A percentile compares a stretch with the other conserved stretches of the same genome.
These are phyloP conservation scores for Corythoichthys haematopterus DNA, from an alignment of 2,113 vertebrate species.

Conservation along the genomic window DNA sequence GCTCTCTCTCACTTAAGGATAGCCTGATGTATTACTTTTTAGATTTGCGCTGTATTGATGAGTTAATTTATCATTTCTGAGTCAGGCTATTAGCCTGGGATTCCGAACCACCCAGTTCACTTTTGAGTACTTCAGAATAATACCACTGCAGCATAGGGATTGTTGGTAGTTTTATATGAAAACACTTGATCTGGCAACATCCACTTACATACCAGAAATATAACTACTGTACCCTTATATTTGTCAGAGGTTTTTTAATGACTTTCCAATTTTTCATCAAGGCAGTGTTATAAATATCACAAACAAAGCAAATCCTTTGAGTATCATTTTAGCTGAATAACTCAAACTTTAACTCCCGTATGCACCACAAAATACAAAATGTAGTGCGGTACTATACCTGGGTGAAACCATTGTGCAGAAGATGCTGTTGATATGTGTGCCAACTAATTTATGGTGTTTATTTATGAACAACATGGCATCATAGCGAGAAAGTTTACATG, in stretches of 20 bases:
- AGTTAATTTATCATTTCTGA: constrained; percentile 36
- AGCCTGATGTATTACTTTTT: constrained; percentile 66
- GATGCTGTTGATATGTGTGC: too few relatives aligned
- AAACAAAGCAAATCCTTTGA: not conserved
- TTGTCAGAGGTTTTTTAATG: not conserved
- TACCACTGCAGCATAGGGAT: constrained; percentile 10
- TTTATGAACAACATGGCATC: too few relatives aligned
- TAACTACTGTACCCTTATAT: not conserved
- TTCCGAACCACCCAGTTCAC: constrained; percentile 37
- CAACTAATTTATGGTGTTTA: too few relatives aligned
- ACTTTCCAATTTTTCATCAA: not conserved
- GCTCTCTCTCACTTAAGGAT: constrained; percentile 50
- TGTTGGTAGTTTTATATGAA: constrained; percentile 27
- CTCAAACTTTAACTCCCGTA: too few relatives aligned
- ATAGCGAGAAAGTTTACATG: too few relatives aligned
- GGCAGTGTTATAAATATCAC: not conserved
- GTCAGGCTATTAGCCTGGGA: constrained; percentile 17
- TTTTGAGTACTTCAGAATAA: constrained; percentile 32
- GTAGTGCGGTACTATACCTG: not conserved
- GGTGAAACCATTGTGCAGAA: not conserved
- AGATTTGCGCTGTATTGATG: constrained; percentile 42
- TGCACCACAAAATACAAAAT: not conserved
- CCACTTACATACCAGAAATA: not conserved
- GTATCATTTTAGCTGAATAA: too few relatives aligned
- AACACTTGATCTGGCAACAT: constrained; percentile 3